These are phyloP conservation scores for Eilema caniola DNA, from an alignment of 2,888 invertebrate genomes.

Conservation along the genomic window DNA sequence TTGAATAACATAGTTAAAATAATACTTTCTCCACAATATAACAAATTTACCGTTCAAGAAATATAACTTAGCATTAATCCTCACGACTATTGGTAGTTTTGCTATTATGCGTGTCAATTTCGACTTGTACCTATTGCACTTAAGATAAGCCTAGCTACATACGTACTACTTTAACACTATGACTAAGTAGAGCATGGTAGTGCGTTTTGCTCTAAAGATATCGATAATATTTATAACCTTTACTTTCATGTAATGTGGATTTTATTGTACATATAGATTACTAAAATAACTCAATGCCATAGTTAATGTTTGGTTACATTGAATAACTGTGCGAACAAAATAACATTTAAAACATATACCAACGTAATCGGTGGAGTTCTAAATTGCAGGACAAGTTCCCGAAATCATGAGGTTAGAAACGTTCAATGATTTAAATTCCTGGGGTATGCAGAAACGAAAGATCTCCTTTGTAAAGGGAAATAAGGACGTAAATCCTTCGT, in stretches of 20 bases:
- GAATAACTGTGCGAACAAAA: neutral
- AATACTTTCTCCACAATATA: slow-evolving; percentile 49
- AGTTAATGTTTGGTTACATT: neutral
- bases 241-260: slow-evolving; percentile 28
- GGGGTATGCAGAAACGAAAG: neutral
- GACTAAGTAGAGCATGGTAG: slow-evolving; percentile 72
- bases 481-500: too few species aligned
- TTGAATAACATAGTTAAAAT: slow-evolving; percentile 45
- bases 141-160: slow-evolving; percentile 56
- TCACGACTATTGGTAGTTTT: slow-evolving; percentile 24
- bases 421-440: neutral
- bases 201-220: slow-evolving; percentile 69
- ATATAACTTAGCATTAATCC: slow-evolving; percentile 22
- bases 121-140: slow-evolving; percentile 80
- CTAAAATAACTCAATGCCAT: neutral
- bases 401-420: neutral
- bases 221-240: slow-evolving; percentile 46
- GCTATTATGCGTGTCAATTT: slow-evolving; percentile 64
- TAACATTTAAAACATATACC: neutral
- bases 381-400: neutral
- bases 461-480: too few species aligned
- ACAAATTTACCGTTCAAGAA: slow-evolving; percentile 41
- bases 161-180: slow-evolving; percentile 60
- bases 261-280: slow-evolving; percentile 28
- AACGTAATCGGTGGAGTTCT: neutral